Evolutionary conservation across 1,140 invertebrate species (phyloP).

Genomic region (Pachyrhynchus sulphureomaculatus): DNA sequence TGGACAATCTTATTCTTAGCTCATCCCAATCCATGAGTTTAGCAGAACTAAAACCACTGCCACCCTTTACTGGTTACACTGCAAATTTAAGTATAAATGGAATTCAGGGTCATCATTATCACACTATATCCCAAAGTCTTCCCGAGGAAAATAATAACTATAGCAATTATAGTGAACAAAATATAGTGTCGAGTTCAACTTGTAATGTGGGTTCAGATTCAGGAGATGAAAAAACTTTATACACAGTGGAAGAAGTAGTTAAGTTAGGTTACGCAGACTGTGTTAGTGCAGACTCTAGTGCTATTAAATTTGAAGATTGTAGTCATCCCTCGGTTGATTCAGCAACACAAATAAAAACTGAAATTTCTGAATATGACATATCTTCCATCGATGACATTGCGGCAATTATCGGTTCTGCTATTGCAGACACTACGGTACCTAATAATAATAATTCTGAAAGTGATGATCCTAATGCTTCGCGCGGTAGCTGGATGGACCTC

Average conservation of each 20-base stretch:
- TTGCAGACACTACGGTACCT: slow-evolving; percentile 80
- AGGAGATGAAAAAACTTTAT: slow-evolving; percentile 61
- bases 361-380: slow-evolving; percentile 68
- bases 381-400: slow-evolving; percentile 79
- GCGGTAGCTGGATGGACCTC: slow-evolving; percentile 78
- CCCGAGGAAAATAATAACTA: slow-evolving; percentile 61
- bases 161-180: slow-evolving; percentile 58
- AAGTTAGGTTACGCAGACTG: slow-evolving; percentile 50
- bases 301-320: slow-evolving; percentile 54
- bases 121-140: slow-evolving; percentile 72
- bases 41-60: slow-evolving; percentile 82
- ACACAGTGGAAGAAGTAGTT: slow-evolving; percentile 56
- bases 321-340: slow-evolving; percentile 52
- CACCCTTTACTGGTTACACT: slow-evolving; percentile 82
- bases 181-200: slow-evolving; percentile 68
- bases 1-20: slow-evolving; percentile 65
- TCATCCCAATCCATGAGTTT: slow-evolving; percentile 61
- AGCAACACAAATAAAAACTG: slow-evolving; percentile 53
- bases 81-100: slow-evolving; percentile 80
- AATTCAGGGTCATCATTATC: slow-evolving; percentile 82
- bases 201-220: slow-evolving; percentile 52
- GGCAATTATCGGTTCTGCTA: slow-evolving; percentile 85
- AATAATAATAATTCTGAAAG: slow-evolving; percentile 57
- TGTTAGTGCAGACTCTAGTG: slow-evolving; percentile 52
- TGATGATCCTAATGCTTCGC: slow-evolving; percentile 65